phyloP scores from a whole-genome alignment of 2,888 invertebrate species.

The Zhuqinia jingwanae region DNA sequence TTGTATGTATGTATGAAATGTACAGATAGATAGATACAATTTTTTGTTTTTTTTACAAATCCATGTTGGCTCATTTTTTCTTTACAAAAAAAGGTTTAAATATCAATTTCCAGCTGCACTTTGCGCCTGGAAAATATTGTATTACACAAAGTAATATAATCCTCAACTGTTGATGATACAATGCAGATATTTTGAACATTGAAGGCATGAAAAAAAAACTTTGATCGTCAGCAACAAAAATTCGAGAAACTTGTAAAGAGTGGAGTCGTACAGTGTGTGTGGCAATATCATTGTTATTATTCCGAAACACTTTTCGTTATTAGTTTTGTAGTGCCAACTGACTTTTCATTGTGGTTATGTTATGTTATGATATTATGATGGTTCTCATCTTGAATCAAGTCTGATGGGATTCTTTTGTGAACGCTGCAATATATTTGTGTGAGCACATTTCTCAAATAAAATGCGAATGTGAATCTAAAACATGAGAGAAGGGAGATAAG shows the following conservation, averaged over 20 bases:
- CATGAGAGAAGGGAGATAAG: neutral
- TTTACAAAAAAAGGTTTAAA: constrained; percentile 55
- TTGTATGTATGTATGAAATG: too few species aligned
- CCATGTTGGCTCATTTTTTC: constrained; percentile 48
- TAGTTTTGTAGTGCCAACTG: constrained; percentile 9
- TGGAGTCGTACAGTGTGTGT: constrained; percentile 12
- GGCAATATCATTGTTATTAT: too few species aligned
- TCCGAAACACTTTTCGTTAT: constrained; percentile 47
- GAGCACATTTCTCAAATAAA: neutral
- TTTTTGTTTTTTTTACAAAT: neutral
- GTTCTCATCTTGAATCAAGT: too few species aligned
- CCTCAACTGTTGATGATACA: constrained; percentile 9
- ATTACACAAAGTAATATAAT: constrained; percentile 11
- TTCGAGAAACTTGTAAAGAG: neutral
- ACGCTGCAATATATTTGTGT: too few species aligned
- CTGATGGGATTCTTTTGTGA: too few species aligned
- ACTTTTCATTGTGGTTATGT: too few species aligned
- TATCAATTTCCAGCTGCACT: constrained; percentile 65
- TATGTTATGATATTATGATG: too few species aligned
- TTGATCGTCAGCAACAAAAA: constrained; percentile 49
- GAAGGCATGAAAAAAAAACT: constrained; percentile 14
- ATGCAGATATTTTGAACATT: neutral
- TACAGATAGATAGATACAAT: constrained; percentile 30
- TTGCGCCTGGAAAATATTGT: constrained; percentile 6
- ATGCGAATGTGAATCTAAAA: neutral